Conservation (phyloP, 2,113 vertebrate species). For the Petroica traversi region DNA sequence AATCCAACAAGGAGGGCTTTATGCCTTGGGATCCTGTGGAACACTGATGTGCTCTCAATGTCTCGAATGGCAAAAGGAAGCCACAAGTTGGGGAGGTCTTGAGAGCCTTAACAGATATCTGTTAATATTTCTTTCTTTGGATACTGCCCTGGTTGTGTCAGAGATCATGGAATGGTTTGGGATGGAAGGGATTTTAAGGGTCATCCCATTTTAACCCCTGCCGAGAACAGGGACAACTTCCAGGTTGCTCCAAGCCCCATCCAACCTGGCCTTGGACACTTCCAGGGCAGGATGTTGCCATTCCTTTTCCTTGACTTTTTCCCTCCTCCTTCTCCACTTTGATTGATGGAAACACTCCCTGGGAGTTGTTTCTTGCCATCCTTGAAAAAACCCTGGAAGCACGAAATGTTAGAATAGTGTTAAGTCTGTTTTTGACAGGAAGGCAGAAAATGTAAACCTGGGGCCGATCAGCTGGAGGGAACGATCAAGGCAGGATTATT, state of each 20-base stretch:
- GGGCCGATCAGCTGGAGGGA: neutral
- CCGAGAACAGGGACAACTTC: neutral
- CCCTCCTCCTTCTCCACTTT: neutral
- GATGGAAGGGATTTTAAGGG: neutral
- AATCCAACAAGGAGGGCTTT: slow-evolving; percentile 10
- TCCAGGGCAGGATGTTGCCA: too few relatives aligned
- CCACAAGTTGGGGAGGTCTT: neutral
- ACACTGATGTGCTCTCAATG: neutral
- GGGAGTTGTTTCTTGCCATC: neutral
- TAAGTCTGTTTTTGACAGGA: neutral
- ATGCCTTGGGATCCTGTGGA: neutral
- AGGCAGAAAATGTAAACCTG: neutral
- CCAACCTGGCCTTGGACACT: neutral
- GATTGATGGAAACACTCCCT: neutral
- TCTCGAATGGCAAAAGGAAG: neutral
- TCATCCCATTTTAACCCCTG: neutral
- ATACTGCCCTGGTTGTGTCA: rapidly evolving
- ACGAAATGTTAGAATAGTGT: neutral
- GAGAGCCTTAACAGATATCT: neutral
- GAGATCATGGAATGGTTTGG: neutral
- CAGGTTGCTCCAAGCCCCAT: too few relatives aligned
- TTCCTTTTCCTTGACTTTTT: neutral
- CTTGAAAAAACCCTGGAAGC: neutral
- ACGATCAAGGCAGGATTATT: neutral
- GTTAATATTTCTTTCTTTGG: too few relatives aligned